These are phyloP conservation scores for Isichthys henryi DNA, from an alignment of 2,113 vertebrate species.

Conservation along the genomic window DNA sequence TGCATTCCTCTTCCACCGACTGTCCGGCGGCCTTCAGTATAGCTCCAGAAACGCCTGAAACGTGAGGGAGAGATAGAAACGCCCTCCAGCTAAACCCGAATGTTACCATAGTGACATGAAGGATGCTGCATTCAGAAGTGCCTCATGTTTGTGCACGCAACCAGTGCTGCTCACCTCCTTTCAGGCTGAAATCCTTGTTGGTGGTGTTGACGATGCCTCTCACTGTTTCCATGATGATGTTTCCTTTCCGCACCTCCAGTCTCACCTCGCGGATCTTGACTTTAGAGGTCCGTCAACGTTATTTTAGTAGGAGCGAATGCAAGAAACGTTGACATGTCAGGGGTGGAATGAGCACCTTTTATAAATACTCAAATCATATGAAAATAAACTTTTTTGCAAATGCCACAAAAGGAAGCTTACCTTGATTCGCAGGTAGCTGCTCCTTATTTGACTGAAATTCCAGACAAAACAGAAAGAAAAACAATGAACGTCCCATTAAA, in stretches of 20 bases:
- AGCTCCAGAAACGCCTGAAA: constrained; percentile 45
- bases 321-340: not conserved
- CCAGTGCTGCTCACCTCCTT: constrained; percentile 25
- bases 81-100: not conserved
- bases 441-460: not conserved
- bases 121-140: not conserved
- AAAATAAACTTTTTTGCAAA: not conserved
- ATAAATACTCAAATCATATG: not conserved
- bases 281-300: not conserved
- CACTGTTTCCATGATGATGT: constrained; percentile 38
- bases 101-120: not conserved
- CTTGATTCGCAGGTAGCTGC: not conserved
- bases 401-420: not conserved
- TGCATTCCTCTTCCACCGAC: constrained; percentile 38
- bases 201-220: constrained; percentile 47
- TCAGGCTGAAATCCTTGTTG: constrained; percentile 34
- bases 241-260: constrained; percentile 42
- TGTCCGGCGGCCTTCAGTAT: constrained; percentile 43
- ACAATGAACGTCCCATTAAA: not conserved
- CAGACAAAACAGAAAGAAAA: not conserved
- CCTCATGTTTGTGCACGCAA: not conserved
- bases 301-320: not conserved
- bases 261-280: constrained; percentile 38
- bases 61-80: not conserved
- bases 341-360: not conserved